These are phyloP conservation scores for Girardia tigrina DNA, from an alignment of 2,888 invertebrate genomes.

Conservation along the genomic window DNA sequence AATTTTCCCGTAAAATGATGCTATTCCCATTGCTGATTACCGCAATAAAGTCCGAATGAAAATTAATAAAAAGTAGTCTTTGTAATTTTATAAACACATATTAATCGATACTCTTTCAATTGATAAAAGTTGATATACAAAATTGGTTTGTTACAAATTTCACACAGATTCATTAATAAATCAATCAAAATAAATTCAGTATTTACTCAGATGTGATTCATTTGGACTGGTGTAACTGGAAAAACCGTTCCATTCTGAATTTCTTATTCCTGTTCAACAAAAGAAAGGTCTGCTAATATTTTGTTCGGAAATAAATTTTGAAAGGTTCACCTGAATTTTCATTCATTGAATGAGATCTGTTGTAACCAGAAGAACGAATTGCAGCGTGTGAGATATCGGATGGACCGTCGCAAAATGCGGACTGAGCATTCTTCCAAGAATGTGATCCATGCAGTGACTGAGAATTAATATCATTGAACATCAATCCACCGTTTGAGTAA, in stretches of 20 bases:
- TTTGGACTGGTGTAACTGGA: slow-evolving; percentile 8
- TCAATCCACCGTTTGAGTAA: slow-evolving; percentile 8
- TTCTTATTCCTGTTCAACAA: slow-evolving; percentile 8
- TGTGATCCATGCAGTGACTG: slow-evolving; percentile 23
- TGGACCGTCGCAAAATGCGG: background rate
- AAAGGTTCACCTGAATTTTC: slow-evolving; percentile 10
- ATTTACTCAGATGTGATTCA: slow-evolving; percentile 18
- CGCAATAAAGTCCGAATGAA: too few species aligned
- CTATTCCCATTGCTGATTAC: too few species aligned
- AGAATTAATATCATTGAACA: slow-evolving; percentile 18
- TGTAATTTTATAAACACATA: too few species aligned
- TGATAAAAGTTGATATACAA: too few species aligned
- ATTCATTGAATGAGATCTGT: slow-evolving; percentile 14
- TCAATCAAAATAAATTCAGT: too few species aligned
- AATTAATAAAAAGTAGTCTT: too few species aligned
- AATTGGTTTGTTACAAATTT: too few species aligned
- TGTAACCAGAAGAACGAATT: background rate
- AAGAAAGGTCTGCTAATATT: background rate
- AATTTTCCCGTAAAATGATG: too few species aligned
- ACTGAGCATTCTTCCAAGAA: slow-evolving; percentile 23
- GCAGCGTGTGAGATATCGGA: slow-evolving; percentile 16
- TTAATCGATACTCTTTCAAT: too few species aligned
- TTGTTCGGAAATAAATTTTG: too few species aligned
- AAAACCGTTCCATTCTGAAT: slow-evolving; percentile 10
- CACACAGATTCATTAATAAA: too few species aligned